Evolutionary conservation across 2,113 vertebrate species (phyloP), one percentile per base, ranked within the genome.

Genomic region (Leptosomus discolor): DNA sequence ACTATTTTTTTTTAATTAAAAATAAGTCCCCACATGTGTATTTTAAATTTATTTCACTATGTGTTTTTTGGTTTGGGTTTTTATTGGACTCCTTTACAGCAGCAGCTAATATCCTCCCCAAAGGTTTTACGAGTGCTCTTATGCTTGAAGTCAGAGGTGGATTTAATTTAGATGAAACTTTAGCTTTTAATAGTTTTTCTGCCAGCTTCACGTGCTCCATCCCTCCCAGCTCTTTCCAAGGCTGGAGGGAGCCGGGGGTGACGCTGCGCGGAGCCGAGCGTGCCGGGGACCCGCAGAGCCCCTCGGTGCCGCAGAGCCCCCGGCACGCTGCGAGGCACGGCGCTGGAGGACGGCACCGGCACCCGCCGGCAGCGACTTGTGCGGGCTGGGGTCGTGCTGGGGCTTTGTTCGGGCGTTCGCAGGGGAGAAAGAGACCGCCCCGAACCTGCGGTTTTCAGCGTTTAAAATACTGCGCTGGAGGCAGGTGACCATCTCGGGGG

Each of bases 151-250:
- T 95, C 78, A 45, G 53, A 46, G 34, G 37, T 43, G 41, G 54
- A 50, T 92, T 95, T 93, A 54, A 92, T 95, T 68, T 74, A 34
- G 45, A 61, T 73, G 80, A 96, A 95, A 97, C 90, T 95, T 90
- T 79, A 88, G 86, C 61, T 96, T 92, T 88, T 76, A 56, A 60
- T 80, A 64, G 73, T 61, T 85, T 92, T 91, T 68, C 79, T 39
- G 85, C 80, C 58, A 84, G 27, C 74, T 71, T 71, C 30, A n/a
- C 61, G 15, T 68, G 69, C 69, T 46, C 8, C 22, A 24, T 29
- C 74, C 74, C 71, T 93, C 48, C 64, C 67, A 60, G 84, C 85
- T 86, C 78, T 89, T 17, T 37, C n/a, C n/a, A n/a, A n/a, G n/a
- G n/a, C n/a, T n/a, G n/a, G n/a, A n/a, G n/a, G n/a, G n/a, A n/a